phyloP scores from a whole-genome alignment of 2,797 vertebrate genomes.

The Tarsius wallacei region DNA sequence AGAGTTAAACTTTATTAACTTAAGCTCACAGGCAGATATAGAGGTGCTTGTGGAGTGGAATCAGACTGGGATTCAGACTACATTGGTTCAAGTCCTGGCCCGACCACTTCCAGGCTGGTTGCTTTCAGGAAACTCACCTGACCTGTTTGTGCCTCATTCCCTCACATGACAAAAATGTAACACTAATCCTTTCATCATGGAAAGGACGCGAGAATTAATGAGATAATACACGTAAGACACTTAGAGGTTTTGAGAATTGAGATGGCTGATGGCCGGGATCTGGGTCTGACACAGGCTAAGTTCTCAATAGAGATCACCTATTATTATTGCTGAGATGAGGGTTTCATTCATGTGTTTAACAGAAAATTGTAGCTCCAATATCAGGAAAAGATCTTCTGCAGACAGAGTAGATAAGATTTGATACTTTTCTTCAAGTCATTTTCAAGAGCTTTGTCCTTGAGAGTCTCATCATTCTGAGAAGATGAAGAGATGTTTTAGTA shows the following conservation, averaged over 20 bases:
- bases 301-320: neutral
- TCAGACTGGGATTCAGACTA: neutral
- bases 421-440: conserved; percentile 61
- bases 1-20: neutral
- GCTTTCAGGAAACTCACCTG: neutral
- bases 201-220: neutral
- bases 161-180: neutral
- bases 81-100: neutral
- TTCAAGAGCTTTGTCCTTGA: conserved; percentile 64
- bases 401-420: conserved; percentile 32
- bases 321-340: neutral
- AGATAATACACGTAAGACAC: neutral
- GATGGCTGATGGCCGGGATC: neutral
- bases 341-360: neutral
- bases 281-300: neutral
- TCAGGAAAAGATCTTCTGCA: conserved; percentile 48
- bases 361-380: neutral
- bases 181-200: neutral
- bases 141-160: neutral
- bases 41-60: neutral
- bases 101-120: neutral
- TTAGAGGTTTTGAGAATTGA: neutral
- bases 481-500: conserved; percentile 52
- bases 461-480: conserved; percentile 40
- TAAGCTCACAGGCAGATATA: neutral